Base-by-base conservation (phyloP, 2,113 vertebrate genomes). In the Alouatta palliata region DNA sequence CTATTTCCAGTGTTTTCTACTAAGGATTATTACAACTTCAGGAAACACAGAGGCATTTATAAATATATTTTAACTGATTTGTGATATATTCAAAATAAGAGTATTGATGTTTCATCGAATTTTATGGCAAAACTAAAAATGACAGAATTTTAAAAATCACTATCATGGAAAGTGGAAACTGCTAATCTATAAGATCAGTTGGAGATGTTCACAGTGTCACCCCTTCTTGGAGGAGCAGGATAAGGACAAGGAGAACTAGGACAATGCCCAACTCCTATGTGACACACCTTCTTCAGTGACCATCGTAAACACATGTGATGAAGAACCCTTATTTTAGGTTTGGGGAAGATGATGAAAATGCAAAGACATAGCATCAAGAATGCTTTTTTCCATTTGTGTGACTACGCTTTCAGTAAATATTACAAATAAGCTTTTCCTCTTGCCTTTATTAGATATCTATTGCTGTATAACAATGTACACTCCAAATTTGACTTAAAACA, bases 51-150 rank as follows among this genome's bases (percentile, higher is more conserved):
- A 52, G 82, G 16, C 73, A 56, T 85, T 96, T 79, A 40, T 75
- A 71, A 94, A 85, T 49, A 79, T 43, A 95, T 32, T 54, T 54
- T 11, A 92, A 68, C 14, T 87, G 81, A 91, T 81, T 37, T 35
- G 43, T 83, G 64, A 86, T 56, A 61, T 35, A 79, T 40, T 96
- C 47, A 95, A 90, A 96, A 86, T 75, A 43, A 95, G 9, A 87
- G 30, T 3, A 64, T 0, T 68, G 11, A 66, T 86, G n/a, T 54
- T 75, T 81, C 40, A 81, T 13, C 35, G 66, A 88, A 70, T 77
- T 83, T 27, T 56, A 97, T 13, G 23, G 35, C 32, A 92, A 87
- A 96, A 70, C 47, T 90, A 43, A 92, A 88, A 73, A 81, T 14
- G 6, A n/a, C 40, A 86, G 79, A 90, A 25, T 45, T 77, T 6